These are phyloP conservation scores for Hydrochoerus hydrochaeris DNA, from an alignment of 2,113 vertebrate species.

Conservation along the genomic window DNA sequence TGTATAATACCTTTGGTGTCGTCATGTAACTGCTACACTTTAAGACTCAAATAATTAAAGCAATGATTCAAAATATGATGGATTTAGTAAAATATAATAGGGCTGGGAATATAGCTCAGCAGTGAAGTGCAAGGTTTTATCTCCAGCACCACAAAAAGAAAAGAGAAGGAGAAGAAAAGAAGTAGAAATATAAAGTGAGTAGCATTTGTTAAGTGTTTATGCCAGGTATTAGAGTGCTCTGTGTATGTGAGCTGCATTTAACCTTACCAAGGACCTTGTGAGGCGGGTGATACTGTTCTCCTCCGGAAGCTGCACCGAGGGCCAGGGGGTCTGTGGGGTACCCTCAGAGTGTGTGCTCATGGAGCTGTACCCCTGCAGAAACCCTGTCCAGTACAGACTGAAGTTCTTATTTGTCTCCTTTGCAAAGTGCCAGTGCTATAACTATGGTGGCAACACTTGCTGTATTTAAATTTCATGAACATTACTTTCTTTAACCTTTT, in stretches of 20 bases:
- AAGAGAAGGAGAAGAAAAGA: neutral
- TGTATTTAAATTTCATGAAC: slow-evolving; percentile 40
- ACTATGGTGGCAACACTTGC: neutral
- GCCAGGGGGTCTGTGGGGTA: neutral
- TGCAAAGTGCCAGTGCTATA: neutral
- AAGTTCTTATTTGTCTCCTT: slow-evolving; percentile 32
- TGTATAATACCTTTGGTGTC: neutral
- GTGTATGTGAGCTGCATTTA: neutral
- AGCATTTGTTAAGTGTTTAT: neutral
- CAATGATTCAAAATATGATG: neutral
- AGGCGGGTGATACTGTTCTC: neutral
- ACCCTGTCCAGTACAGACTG: neutral
- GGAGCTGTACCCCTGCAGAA: neutral
- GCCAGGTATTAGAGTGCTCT: slow-evolving; percentile 4
- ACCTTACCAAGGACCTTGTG: neutral
- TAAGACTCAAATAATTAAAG: slow-evolving; percentile 47
- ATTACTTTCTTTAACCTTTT: slow-evolving; percentile 32
- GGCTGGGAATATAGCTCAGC: neutral
- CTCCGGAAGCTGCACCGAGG: neutral
- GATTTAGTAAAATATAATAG: neutral
- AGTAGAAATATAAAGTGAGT: neutral
- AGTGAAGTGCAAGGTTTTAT: neutral
- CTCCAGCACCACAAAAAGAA: neutral
- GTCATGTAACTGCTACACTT: slow-evolving; percentile 5
- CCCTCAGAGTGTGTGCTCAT: neutral